phyloP scores from a whole-genome alignment of 2,113 vertebrate species.

The Isichthys henryi region DNA sequence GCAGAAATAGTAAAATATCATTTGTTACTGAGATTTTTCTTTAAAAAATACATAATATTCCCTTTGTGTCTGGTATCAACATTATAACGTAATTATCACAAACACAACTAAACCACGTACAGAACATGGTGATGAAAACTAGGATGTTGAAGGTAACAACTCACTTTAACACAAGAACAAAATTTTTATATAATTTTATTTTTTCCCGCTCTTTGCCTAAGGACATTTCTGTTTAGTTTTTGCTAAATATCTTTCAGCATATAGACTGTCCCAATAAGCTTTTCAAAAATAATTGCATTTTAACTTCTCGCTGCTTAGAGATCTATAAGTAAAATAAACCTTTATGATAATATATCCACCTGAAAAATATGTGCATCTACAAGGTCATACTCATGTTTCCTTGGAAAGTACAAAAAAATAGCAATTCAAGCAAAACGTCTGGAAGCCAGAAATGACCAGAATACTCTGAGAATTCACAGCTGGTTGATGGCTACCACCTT shows the following conservation, averaged over 20 bases:
- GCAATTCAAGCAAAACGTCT: background rate
- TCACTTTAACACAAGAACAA: background rate
- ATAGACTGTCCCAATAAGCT: background rate
- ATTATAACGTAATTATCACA: background rate
- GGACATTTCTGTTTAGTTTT: background rate
- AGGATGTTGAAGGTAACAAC: background rate
- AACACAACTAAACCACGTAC: background rate
- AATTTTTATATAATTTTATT: background rate
- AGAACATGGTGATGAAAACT: background rate
- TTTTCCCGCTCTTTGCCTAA: background rate
- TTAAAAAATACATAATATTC: background rate
- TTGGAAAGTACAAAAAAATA: background rate
- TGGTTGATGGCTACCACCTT: background rate
- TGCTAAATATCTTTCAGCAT: background rate
- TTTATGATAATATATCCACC: background rate
- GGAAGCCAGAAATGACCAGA: background rate
- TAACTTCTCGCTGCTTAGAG: background rate
- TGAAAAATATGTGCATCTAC: background rate
- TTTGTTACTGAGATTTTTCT: background rate
- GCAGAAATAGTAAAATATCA: background rate
- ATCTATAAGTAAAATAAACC: background rate
- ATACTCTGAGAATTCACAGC: background rate
- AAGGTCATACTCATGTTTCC: background rate
- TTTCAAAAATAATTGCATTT: background rate
- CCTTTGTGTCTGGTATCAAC: background rate